phyloP scores from a whole-genome alignment of 2,888 invertebrate genomes.

The Patella caerulea region DNA sequence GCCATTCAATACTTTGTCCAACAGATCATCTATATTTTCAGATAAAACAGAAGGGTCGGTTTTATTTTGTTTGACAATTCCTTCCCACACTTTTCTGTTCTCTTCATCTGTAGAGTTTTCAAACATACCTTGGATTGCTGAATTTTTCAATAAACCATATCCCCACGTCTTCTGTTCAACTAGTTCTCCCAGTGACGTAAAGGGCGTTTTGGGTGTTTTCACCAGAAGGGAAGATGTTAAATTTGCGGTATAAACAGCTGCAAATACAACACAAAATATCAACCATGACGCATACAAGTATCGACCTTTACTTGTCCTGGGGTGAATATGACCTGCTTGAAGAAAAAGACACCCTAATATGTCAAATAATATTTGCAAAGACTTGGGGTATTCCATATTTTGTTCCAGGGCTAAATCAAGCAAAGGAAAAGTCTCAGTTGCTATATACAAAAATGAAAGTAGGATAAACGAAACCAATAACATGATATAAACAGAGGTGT shows the following conservation, averaged over 20 bases:
- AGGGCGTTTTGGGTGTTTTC: neutral
- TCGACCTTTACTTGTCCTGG: slow-evolving; percentile 13
- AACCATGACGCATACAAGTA: slow-evolving; percentile 15
- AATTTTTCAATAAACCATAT: neutral
- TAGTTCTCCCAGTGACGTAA: neutral
- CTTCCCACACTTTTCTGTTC: neutral
- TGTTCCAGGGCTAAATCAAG: neutral
- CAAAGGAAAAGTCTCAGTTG: neutral
- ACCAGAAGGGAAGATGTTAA: neutral
- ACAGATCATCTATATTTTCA: neutral
- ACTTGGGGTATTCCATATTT: neutral
- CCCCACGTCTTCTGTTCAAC: neutral
- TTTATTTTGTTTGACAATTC: neutral
- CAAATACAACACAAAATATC: slow-evolving; percentile 19
- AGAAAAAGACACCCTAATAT: slow-evolving; percentile 8
- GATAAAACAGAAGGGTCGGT: neutral
- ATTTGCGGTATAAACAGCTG: slow-evolving; percentile 15
- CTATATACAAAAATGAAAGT: slow-evolving; percentile 2
- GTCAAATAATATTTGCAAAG: neutral
- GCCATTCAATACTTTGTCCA: neutral
- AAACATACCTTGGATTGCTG: neutral
- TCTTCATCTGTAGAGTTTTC: neutral
- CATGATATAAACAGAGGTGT: neutral
- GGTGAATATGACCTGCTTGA: neutral
- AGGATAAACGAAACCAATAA: neutral